Conservation (phyloP, 2,888 invertebrate genomes). For the Leptinotarsa juncta region DNA sequence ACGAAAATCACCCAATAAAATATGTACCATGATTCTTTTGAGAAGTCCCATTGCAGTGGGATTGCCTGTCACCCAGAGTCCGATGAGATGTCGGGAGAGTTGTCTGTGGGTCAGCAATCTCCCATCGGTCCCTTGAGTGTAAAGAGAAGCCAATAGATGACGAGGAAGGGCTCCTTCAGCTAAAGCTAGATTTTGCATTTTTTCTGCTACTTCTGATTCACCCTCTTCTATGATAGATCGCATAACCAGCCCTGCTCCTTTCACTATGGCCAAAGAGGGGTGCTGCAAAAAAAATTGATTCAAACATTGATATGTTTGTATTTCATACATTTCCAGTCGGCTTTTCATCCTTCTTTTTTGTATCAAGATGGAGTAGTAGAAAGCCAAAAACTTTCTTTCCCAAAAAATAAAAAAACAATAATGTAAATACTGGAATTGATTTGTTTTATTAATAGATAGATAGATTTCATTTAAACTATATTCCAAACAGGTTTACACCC, state of each 20-base stretch:
- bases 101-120: constrained; percentile 88
- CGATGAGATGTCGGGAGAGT: constrained; percentile 92
- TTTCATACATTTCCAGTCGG: too few species aligned
- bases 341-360: too few species aligned
- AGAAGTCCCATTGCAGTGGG: constrained; percentile 89
- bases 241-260: constrained; percentile 97
- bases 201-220: constrained; percentile 87
- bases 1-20: not conserved
- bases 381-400: too few species aligned
- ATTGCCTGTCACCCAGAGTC: constrained; percentile 96
- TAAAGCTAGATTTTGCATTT: constrained; percentile 95
- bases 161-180: constrained; percentile 96
- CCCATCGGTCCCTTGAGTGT: constrained; percentile 84
- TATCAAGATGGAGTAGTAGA: too few species aligned
- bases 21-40: constrained; percentile 83
- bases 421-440: too few species aligned
- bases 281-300: constrained; percentile 71
- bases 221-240: constrained; percentile 98
- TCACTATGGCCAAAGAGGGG: constrained; percentile 97
- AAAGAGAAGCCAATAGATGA: constrained; percentile 91
- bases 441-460: too few species aligned
- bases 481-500: too few species aligned
- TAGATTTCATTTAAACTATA: too few species aligned
- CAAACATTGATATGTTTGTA: too few species aligned
- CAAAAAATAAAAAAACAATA: too few species aligned